These are phyloP conservation scores for Ochlodes sylvanus DNA, from an alignment of 2,888 invertebrate species.

Conservation along the genomic window DNA sequence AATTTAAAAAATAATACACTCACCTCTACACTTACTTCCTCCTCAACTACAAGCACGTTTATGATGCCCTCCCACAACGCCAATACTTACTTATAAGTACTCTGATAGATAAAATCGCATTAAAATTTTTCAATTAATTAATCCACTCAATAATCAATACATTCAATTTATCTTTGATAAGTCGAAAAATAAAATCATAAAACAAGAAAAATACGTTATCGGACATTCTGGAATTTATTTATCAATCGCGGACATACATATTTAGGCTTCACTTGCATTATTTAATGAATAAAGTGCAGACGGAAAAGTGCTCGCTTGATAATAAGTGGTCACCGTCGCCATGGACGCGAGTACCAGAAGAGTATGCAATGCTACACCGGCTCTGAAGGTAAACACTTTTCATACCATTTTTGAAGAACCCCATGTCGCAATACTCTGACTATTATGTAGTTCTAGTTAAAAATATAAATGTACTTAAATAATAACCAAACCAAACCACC, in stretches of 20 bases:
- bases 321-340: too few species aligned
- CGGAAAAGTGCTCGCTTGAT: too few species aligned
- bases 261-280: too few species aligned
- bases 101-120: conserved; percentile 53
- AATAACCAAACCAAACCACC: too few species aligned
- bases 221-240: not conserved
- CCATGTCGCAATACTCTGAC: too few species aligned
- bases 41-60: not conserved
- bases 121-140: conserved; percentile 44
- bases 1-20: not conserved
- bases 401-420: too few species aligned
- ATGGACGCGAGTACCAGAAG: too few species aligned
- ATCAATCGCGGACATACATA: not conserved
- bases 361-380: too few species aligned
- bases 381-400: too few species aligned
- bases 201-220: conserved; percentile 35
- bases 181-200: conserved; percentile 41
- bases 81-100: conserved; percentile 59
- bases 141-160: conserved; percentile 41
- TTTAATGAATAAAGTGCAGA: too few species aligned
- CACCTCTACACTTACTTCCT: conserved; percentile 14
- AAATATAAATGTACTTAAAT: too few species aligned
- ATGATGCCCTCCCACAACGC: conserved; percentile 49
- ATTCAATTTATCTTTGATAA: conserved; percentile 49
- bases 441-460: too few species aligned